Evolutionary conservation across 92 coral and sea anemone genomes (phyloP), one percentile per base, ranked within the genome.

Genomic region (Ricordea florida): DNA sequence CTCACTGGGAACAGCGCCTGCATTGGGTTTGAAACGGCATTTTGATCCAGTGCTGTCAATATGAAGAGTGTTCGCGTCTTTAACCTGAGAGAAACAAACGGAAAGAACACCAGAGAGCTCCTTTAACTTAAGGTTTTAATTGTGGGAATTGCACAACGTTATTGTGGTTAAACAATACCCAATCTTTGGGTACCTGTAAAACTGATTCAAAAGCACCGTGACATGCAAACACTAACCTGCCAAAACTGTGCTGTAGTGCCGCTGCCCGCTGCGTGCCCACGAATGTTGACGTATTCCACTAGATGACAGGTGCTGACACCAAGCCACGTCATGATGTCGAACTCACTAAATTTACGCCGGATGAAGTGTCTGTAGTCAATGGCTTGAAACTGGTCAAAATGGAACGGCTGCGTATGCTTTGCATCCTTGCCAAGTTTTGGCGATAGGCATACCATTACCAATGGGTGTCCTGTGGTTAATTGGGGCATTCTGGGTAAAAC

Each of bases 221-320:
- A n/a, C n/a, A n/a, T n/a, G n/a, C n/a, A n/a, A n/a, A n/a, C n/a
- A n/a, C n/a, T 28, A 20, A 10, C 6, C 47, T 76, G 83, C 57
- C 58, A 51, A 51, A 70, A 64, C 32, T 42, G 37, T 16, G 23
- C 40, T 46, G 63, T 49, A 5, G 74, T 35, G 17, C 34, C 65
- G 6, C 51, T 63, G 23, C 50, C 50, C 13, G 69, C 45, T 29
- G 23, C 35, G 29, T 58, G 70, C 14, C 80, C 70, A 2, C 69
- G 51, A 26, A 76, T 49, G 25, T 76, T 28, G 15, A 63, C 57
- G 7, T 64, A 76, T n/a, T 64, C 83, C 51, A 50, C 66, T 30
- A 30, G 42, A 1, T 2, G 22, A 40, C 75, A 76, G 22, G 13
- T 14, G 1, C 69, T 42, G 21, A 0, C 0, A 26, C 80, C 80